phyloP scores from a whole-genome alignment of 2,888 invertebrate genomes.

The Oscheius myriophilus region DNA sequence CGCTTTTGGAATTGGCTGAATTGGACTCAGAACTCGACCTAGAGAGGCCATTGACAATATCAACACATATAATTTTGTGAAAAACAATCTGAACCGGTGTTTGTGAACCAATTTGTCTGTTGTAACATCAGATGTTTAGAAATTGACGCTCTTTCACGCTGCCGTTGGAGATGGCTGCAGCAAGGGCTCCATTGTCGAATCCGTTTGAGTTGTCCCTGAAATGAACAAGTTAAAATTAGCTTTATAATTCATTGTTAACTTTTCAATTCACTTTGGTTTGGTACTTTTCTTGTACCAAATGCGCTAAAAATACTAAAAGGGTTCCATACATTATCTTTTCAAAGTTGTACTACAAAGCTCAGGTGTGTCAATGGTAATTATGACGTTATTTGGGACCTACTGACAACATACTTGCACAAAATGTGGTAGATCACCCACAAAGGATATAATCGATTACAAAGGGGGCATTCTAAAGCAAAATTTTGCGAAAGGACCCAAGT shows the following conservation, averaged over 20 bases:
- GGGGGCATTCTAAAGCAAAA: too few species aligned
- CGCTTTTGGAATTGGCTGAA: slow-evolving; percentile 6
- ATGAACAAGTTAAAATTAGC: neutral
- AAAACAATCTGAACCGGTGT: neutral
- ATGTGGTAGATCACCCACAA: too few species aligned
- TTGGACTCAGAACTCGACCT: neutral
- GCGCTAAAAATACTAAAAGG: too few species aligned
- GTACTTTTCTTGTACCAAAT: too few species aligned
- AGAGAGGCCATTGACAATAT: neutral
- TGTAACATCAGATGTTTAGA: slow-evolving; percentile 29
- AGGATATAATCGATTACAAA: too few species aligned
- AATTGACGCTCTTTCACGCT: slow-evolving; percentile 33
- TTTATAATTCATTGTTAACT: neutral
- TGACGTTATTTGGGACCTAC: too few species aligned
- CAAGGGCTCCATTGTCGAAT: slow-evolving; percentile 24
- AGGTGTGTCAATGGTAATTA: too few species aligned
- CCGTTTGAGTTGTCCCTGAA: slow-evolving; percentile 22
- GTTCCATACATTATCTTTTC: too few species aligned
- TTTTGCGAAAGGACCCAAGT: too few species aligned
- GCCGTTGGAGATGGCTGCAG: slow-evolving; percentile 29
- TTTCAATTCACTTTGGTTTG: too few species aligned
- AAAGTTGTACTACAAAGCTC: too few species aligned
- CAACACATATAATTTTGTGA: slow-evolving; percentile 12
- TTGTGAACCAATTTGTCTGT: neutral
- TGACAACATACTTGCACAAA: too few species aligned